Base-by-base conservation (phyloP, 2,888 invertebrate genomes). In the Ernsta delagoae region DNA sequence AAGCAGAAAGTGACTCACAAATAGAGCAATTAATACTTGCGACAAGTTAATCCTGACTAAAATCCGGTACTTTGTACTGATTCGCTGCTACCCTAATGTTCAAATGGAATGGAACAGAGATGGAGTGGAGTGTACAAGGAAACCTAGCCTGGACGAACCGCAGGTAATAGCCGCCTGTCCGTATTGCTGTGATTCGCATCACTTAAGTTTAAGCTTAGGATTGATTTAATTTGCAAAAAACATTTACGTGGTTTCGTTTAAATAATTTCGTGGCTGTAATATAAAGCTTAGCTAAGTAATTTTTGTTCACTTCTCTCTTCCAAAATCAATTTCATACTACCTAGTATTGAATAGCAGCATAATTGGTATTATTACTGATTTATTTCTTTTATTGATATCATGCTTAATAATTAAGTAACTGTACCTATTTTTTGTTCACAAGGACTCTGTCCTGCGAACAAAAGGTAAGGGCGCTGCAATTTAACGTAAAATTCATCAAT, bases 141-240 rank as follows among this genome's bases (percentile, higher is more conserved):
- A 41, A 24, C 43, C 56, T 59, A 11, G 39, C 50, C 50, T 8
- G 50, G 50, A 48, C 59, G 41, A 41, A 66, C 65, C 65, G 53
- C 65, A 66, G 59, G 65, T 59, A 59, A 66, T 56, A 43, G 16
- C 39, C 56, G 36, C 39, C 57, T 59, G 59, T 59, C 24, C 39
- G 50, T 53, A 39, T 31, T 59, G 59, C 50, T 59, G 5, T 59
- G 56, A 24, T 24, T 24, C 36, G 57, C 48, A 65, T 59, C 59
- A 59, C 48, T 65, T 39, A 65, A 16, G 65, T 65, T 65, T 50
- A 54, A 67, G 54, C 57, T 67, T 54, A 8, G 34, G 50, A 31
- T n/a, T 53, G 34, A 9, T 54, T 59, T 48, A 60, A 59, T 48
- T 65, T 31, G 31, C 48, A 48, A 34, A 39, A 48, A n/a, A n/a